Conservation (phyloP, 2,113 vertebrate species). For the Eulemur macaco region DNA sequence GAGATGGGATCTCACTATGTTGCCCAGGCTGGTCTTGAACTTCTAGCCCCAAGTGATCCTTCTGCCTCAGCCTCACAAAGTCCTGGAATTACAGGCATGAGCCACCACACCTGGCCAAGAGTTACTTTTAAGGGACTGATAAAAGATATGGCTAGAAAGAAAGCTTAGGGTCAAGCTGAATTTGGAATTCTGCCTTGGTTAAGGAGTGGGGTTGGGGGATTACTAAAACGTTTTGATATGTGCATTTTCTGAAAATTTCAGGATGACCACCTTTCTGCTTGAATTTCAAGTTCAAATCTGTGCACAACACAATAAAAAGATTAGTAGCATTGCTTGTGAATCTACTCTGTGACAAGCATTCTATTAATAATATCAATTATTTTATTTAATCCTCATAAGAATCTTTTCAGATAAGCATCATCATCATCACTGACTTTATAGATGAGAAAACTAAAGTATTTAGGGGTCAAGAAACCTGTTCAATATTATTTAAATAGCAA, state of each 20-base stretch:
- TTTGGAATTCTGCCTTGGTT: not conserved
- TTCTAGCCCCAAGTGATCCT: too few relatives aligned
- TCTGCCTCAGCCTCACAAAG: too few relatives aligned
- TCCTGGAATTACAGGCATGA: too few relatives aligned
- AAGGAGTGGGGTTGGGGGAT: fast-evolving
- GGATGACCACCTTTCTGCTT: not conserved
- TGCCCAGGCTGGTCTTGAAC: too few relatives aligned
- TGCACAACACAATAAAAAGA: not conserved
- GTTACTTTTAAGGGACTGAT: not conserved
- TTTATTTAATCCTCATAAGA: not conserved
- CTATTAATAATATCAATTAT: not conserved
- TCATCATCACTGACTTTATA: not conserved
- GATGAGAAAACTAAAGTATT: not conserved
- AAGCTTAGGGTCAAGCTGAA: not conserved
- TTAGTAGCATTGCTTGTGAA: not conserved
- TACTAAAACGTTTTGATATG: not conserved
- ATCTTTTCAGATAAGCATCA: not conserved
- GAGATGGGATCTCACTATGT: too few relatives aligned
- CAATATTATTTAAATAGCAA: not conserved
- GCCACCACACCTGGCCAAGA: too few relatives aligned
- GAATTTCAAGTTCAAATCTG: not conserved
- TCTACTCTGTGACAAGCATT: not conserved
- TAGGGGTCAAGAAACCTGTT: not conserved
- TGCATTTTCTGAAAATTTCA: not conserved
- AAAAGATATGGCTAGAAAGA: not conserved